Base-by-base conservation (phyloP, 2,888 invertebrate species). In the Caenorhabditis afra region DNA sequence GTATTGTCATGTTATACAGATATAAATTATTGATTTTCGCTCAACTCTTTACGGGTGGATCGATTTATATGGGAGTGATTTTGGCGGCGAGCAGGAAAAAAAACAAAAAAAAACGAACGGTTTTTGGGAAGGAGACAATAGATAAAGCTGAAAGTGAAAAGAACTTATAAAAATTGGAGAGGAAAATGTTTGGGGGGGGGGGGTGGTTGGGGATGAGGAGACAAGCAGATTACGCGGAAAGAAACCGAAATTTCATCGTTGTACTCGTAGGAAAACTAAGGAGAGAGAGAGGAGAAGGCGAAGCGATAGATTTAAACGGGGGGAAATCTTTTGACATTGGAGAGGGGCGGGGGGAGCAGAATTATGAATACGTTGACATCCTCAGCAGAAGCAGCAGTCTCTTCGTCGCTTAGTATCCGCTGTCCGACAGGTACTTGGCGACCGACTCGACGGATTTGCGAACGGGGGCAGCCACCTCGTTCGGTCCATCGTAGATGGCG, bases 401-500 rank as follows among this genome's bases (percentile, higher is more conserved):
- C 8, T 52, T 37, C 8, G 22, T 23, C 39, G 14, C 45, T 78
- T 81, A 88, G 70, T 88, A 88, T 68, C 88, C 88, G 44, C 81
- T 79, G 5, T 68, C 55, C 62, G 39, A 35, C 39, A 88, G 82
- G 65, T 88, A 87, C 10, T 65, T 49, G n/a, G 83, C 86, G 68
- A 89, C 79, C 52, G 82, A 83, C 83, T 89, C 89, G 61, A 89
- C 88, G 44, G 89, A 86, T 23, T 65, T 65, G 59, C 89, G 85
- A n/a, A 85, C 86, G 29, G 82, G 85, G 20, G 86, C 79, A 16
- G 85, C 86, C 57, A 85, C 83, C 37, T 80, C 83, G 55, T 71
- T 83, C 23, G 88, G 87, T 53, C 87, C 89, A 59, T 88, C 88
- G 84, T 86, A 89, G 53, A 87, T 65, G 57, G 87, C 89, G 59